Conservation (phyloP, 2,113 vertebrate species). For the Sander lucioperca region DNA sequence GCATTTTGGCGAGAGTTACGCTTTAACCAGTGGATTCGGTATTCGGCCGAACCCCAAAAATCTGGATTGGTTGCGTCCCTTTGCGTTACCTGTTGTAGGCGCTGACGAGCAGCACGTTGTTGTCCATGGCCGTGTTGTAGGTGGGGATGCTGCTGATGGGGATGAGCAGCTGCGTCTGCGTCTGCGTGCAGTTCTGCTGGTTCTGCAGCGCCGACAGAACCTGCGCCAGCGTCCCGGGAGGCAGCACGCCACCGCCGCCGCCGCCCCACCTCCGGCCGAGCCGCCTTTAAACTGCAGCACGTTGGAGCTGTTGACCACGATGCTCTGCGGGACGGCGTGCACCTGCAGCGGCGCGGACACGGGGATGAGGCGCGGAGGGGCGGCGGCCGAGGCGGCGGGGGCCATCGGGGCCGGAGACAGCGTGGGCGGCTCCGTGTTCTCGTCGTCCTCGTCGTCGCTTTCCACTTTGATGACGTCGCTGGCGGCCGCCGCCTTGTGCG, state of each 20-base stretch:
- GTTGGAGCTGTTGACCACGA: slow-evolving; percentile 77
- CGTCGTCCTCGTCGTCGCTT: slow-evolving; percentile 87
- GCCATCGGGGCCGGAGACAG: slow-evolving; percentile 63
- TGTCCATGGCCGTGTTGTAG: slow-evolving; percentile 95
- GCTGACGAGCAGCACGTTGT: slow-evolving; percentile 92
- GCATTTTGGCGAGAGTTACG: too few relatives aligned
- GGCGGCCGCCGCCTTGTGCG: slow-evolving; percentile 76
- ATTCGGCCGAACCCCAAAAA: too few relatives aligned
- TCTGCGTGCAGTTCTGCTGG: too few relatives aligned
- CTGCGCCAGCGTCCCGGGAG: slow-evolving; percentile 82
- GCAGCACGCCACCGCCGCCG: slow-evolving; percentile 62
- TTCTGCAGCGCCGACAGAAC: slow-evolving; percentile 92
- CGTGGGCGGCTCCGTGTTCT: slow-evolving; percentile 82
- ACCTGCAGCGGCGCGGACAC: slow-evolving; percentile 62
- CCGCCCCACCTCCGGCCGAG: slow-evolving; percentile 68
- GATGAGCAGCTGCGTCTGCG: slow-evolving; percentile 94
- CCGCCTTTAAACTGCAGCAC: slow-evolving; percentile 90
- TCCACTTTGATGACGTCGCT: slow-evolving; percentile 83
- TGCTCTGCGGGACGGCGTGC: slow-evolving; percentile 64
- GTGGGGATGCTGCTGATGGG: slow-evolving; percentile 97
- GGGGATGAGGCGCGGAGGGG: slow-evolving; percentile 55
- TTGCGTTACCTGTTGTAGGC: slow-evolving; percentile 90
- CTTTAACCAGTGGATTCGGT: too few relatives aligned
- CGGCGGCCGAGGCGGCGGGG: neutral
- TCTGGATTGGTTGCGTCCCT: too few relatives aligned